phyloP scores from a whole-genome alignment of 1,140 invertebrate species.

The Paraescarpia echinospica region DNA sequence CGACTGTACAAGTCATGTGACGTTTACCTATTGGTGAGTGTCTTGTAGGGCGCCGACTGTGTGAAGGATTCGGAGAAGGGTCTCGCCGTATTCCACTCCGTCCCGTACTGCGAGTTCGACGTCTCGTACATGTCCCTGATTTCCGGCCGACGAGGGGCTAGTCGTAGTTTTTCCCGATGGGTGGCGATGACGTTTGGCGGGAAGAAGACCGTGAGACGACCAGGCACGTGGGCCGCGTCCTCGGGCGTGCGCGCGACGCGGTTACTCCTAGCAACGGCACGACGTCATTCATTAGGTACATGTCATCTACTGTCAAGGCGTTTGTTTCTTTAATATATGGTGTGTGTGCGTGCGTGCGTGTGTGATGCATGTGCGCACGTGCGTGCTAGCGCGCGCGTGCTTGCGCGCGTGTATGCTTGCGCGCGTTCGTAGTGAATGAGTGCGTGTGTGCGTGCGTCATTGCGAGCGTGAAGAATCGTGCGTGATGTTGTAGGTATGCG shows the following conservation, averaged over 20 bases:
- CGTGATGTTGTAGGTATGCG: too few species aligned
- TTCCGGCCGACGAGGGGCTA: not conserved
- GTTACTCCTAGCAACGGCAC: not conserved
- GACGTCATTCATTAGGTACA: not conserved
- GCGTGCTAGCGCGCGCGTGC: too few species aligned
- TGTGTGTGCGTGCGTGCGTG: too few species aligned
- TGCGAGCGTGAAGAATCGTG: too few species aligned
- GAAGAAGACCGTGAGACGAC: not conserved
- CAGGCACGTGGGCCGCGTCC: not conserved
- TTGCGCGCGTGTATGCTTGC: too few species aligned
- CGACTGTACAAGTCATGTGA: not conserved
- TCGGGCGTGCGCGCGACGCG: not conserved
- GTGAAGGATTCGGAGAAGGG: constrained; percentile 13
- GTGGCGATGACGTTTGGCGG: not conserved
- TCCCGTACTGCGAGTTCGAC: constrained; percentile 5
- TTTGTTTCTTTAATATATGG: too few species aligned
- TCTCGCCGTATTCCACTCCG: not conserved
- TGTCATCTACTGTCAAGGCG: too few species aligned
- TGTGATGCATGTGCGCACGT: too few species aligned
- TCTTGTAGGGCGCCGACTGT: constrained; percentile 13
- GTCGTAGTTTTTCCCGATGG: not conserved
- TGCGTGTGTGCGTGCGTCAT: too few species aligned
- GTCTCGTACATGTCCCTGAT: constrained; percentile 16
- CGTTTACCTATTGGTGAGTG: not conserved
- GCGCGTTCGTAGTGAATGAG: too few species aligned